Conservation (phyloP, 2,888 invertebrate species). For the Zootermopsis nevadensis region DNA sequence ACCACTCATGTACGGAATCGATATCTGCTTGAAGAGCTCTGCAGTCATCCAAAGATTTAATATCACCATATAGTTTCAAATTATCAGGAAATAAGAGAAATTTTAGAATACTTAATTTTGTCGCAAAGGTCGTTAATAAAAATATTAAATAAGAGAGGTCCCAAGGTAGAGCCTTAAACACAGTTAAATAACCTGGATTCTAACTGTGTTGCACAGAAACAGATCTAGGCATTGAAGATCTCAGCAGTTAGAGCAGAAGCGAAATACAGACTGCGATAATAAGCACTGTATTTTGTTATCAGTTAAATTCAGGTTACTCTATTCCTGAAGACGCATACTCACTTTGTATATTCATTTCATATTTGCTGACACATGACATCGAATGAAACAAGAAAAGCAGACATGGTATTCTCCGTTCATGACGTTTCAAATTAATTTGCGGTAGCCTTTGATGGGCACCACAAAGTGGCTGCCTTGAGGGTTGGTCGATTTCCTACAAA, state of each 20-base stretch:
- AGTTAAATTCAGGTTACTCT: not conserved
- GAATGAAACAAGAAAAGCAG: not conserved
- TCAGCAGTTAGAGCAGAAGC: not conserved
- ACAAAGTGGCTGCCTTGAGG: constrained; percentile 3
- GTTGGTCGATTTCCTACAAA: not conserved
- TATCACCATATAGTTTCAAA: too few relatives aligned
- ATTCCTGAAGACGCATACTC: not conserved
- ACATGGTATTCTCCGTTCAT: not conserved
- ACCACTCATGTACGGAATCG: too few relatives aligned
- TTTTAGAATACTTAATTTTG: too few relatives aligned
- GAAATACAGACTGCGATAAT: too few relatives aligned
- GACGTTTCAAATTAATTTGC: constrained; percentile 16
- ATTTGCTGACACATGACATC: not conserved
- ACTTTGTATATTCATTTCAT: not conserved
- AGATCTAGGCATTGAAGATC: not conserved
- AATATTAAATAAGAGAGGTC: too few relatives aligned
- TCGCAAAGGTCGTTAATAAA: too few relatives aligned
- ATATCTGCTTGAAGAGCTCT: too few relatives aligned
- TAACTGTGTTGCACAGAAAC: not conserved
- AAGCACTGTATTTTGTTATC: not conserved
- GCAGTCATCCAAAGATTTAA: too few relatives aligned
- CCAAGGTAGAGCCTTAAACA: too few relatives aligned
- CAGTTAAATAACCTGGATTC: not conserved
- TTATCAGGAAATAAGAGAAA: too few relatives aligned
- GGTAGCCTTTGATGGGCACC: not conserved